These are phyloP conservation scores for Axinella damicornis DNA, from an alignment of 37 sponge, comb jelly and placozoan genomes.

Conservation along the genomic window DNA sequence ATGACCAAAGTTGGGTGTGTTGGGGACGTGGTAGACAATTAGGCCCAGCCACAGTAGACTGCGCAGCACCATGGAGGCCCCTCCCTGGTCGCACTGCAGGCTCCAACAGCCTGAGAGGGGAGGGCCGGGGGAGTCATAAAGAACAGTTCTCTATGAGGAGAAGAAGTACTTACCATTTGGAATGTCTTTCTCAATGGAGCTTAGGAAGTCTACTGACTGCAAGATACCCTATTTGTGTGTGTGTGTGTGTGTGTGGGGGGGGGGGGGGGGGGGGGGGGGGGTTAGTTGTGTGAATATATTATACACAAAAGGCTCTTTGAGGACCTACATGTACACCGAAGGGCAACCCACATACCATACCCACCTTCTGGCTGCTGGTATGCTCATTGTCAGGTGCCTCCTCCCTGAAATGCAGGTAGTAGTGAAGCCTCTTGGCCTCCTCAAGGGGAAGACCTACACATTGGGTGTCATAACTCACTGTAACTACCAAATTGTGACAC, in stretches of 20 bases:
- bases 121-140: too few relatives aligned
- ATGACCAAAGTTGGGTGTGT: conserved; percentile 84
- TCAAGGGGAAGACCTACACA: conserved; percentile 62
- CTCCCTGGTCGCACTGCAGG: conserved; percentile 82
- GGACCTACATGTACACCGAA: not conserved
- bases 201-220: conserved; percentile 82
- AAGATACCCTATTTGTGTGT: conserved; percentile 50
- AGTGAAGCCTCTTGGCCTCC: conserved; percentile 79
- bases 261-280: not conserved
- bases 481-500: too few relatives aligned
- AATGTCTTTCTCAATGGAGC: conserved; percentile 81
- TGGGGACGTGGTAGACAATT: conserved; percentile 87
- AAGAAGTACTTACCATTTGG: conserved; percentile 77
- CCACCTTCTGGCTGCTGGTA: too few relatives aligned
- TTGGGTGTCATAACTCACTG: too few relatives aligned
- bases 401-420: conserved; percentile 82
- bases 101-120: conserved; percentile 91
- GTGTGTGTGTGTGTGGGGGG: too few relatives aligned
- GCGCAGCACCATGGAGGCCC: conserved; percentile 76
- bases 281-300: too few relatives aligned
- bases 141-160: too few relatives aligned
- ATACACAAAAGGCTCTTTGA: too few relatives aligned
- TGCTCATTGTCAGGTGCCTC: too few relatives aligned
- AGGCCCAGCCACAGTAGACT: conserved; percentile 92
- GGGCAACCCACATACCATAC: too few relatives aligned